Evolutionary conservation across 2,113 vertebrate species (phyloP).

Genomic region (Origma solitaria): DNA sequence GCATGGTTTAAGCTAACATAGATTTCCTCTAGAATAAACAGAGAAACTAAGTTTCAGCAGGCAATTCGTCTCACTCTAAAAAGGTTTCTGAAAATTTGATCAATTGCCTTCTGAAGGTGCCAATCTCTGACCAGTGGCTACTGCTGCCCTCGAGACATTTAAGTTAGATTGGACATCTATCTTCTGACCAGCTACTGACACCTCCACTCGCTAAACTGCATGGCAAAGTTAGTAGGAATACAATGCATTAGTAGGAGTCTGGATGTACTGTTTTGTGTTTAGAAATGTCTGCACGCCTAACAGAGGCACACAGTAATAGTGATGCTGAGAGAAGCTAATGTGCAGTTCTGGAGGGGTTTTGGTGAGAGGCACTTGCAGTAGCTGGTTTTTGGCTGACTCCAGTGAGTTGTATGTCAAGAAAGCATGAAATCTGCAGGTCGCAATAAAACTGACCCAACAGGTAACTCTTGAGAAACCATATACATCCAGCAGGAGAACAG

Average conservation of each 20-base stretch:
- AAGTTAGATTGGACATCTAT: neutral
- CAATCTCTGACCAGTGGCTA: neutral
- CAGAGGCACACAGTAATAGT: neutral
- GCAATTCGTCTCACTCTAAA: neutral
- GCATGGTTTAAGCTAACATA: neutral
- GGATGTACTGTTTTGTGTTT: neutral
- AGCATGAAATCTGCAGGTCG: neutral
- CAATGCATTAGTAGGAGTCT: neutral
- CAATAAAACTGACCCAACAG: neutral
- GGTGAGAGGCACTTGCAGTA: neutral
- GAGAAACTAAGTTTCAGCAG: neutral
- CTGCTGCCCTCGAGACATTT: neutral
- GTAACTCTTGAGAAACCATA: neutral
- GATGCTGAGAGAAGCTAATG: neutral
- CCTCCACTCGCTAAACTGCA: neutral
- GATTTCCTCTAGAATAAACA: neutral
- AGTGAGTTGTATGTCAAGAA: neutral
- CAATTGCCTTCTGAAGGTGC: neutral
- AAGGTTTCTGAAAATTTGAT: neutral
- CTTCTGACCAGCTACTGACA: neutral
- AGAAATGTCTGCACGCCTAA: neutral
- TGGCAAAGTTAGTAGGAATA: neutral
- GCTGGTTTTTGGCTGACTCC: neutral
- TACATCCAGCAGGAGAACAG: neutral
- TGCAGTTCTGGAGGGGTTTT: rapidly evolving